Conservation (phyloP, 2,797 vertebrate species). For the Lateolabrax maculatus region DNA sequence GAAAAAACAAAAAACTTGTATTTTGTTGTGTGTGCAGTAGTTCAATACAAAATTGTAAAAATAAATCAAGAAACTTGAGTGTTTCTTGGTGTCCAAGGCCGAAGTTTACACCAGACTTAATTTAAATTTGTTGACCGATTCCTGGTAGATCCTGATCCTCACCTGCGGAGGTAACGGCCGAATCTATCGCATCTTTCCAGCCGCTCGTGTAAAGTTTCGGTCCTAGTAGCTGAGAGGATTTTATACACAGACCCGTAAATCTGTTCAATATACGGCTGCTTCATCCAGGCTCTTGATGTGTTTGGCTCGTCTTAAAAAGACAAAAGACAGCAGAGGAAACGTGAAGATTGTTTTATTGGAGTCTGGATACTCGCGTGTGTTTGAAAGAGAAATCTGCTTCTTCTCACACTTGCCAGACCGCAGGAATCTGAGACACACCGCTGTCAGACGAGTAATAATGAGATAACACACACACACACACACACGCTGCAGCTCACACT, state of each 20-base stretch:
- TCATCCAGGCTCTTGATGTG: not conserved
- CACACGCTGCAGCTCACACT: not conserved
- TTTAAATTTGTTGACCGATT: not conserved
- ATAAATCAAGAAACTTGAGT: too few relatives aligned
- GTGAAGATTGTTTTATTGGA: conserved; percentile 43
- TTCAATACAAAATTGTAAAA: too few relatives aligned
- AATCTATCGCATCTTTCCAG: not conserved
- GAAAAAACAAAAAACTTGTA: not conserved
- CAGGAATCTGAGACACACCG: conserved; percentile 45
- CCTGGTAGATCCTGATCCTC: not conserved
- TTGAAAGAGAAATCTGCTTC: conserved; percentile 51
- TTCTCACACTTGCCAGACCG: conserved; percentile 54
- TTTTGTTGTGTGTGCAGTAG: too few relatives aligned
- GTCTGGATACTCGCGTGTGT: conserved; percentile 35
- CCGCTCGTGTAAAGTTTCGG: not conserved
- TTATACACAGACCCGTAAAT: conserved; percentile 15
- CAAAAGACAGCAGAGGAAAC: conserved; percentile 47
- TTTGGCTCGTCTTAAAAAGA: conserved; percentile 40
- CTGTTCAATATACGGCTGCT: conserved; percentile 8
- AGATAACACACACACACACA: conserved; percentile 38
- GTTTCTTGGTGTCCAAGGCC: too few relatives aligned
- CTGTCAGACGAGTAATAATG: conserved; percentile 47
- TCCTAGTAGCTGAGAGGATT: not conserved
- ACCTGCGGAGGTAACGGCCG: not conserved
- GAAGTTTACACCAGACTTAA: too few relatives aligned